Evolutionary conservation across 2,113 vertebrate species (phyloP).

Genomic region (Charadrius vociferus): DNA sequence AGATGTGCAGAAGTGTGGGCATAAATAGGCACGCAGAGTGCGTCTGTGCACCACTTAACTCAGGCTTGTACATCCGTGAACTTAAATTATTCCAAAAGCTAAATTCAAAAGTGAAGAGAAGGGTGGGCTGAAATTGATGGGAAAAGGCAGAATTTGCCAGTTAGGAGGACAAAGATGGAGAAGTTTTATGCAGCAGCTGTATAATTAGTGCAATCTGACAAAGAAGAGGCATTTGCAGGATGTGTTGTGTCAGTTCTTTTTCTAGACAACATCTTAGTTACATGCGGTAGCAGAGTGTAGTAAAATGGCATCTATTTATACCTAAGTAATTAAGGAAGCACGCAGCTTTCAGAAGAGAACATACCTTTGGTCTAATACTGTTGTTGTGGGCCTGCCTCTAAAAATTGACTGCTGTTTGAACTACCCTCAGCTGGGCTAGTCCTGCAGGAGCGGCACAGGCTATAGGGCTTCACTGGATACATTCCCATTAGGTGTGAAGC

Average conservation of each 20-base stretch:
- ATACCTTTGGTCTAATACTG: neutral
- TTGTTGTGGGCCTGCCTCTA: neutral
- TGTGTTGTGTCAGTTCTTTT: constrained; percentile 41
- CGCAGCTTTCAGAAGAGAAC: neutral
- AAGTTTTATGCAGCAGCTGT: neutral
- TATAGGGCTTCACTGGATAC: neutral
- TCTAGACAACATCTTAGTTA: constrained; percentile 17
- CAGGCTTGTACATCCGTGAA: neutral
- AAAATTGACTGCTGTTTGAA: constrained; percentile 29
- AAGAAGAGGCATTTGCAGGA: constrained; percentile 13
- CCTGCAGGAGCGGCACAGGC: neutral
- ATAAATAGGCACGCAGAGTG: neutral
- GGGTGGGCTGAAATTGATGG: neutral
- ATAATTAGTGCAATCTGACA: neutral
- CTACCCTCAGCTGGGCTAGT: neutral
- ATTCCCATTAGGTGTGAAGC: neutral
- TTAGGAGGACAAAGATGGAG: neutral
- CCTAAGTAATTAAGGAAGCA: neutral
- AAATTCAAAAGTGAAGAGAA: neutral
- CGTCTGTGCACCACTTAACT: neutral
- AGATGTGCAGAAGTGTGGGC: neutral
- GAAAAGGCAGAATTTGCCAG: neutral
- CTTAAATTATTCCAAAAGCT: neutral
- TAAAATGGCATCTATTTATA: constrained; percentile 50
- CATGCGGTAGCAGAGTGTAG: neutral